Evolutionary conservation across 2,113 vertebrate species (phyloP), one percentile per base, ranked within the genome.

Genomic region (Pseudopodoces humilis): DNA sequence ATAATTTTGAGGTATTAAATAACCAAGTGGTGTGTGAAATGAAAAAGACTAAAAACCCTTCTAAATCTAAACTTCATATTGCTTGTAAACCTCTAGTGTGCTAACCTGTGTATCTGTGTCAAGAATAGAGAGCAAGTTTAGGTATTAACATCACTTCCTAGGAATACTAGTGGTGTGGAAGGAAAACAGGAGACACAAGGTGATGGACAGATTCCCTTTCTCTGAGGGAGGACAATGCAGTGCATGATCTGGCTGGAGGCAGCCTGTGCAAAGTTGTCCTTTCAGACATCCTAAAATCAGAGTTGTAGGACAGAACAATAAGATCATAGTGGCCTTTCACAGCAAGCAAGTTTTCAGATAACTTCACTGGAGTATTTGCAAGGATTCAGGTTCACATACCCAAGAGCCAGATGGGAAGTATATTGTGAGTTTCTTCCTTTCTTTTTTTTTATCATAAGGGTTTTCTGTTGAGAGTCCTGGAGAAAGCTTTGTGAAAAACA

Each of bases 191-290:
- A 79, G 16, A 41, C 19, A 49, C 1, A 14, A 67, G 35, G 50
- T 41, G 13, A 88, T 11, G 28, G 30, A n/a, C 4, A 30, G 27
- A 76, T 18, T 70, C 6, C 25, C 21, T 12, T 63, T 21, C 52
- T 68, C 43, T 70, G n/a, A 67, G 31, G 4, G 13, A 30, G 2
- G 4, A 52, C 6, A 5, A 7, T 21, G 11, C 1, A 1, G 6
- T 41, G 17, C 15, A 30, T 6, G 13, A 27, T 39, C 35, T 59
- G 39, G 11, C 33, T 39, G 55, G 37, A 86, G 25, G 23, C 9
- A 76, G 15, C 10, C 47, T 50, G 11, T 44, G 6, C 5, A 15
- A 52, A 5, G 9, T 10, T 74, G 41, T 47, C 22, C 14, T 78
- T 81, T 49, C 77, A 65, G 53, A 12, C 6, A 52, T 30, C 37